Conservation (phyloP, 2,797 vertebrate species). For the Limosa lapponica region DNA sequence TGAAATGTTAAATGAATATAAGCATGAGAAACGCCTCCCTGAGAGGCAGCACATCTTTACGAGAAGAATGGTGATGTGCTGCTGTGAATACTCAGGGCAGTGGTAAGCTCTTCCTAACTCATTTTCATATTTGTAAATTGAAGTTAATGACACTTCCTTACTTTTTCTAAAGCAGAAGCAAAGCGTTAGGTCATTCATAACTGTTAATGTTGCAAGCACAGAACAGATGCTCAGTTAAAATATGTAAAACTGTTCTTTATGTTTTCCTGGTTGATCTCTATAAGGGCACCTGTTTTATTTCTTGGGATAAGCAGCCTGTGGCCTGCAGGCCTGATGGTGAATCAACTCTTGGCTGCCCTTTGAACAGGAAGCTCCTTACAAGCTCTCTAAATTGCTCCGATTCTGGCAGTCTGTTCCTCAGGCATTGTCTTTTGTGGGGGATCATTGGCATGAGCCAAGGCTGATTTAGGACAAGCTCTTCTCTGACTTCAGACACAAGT, state of each 20-base stretch:
- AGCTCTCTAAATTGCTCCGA: accelerated
- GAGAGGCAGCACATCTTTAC: background rate
- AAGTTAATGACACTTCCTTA: background rate
- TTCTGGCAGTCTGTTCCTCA: background rate
- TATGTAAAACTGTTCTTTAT: accelerated
- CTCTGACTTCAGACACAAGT: background rate
- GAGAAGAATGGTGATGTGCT: background rate
- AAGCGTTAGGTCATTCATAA: background rate
- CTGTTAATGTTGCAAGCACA: background rate
- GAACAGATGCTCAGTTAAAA: background rate
- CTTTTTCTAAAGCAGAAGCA: background rate
- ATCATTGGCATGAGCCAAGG: background rate
- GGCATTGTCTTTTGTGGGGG: background rate
- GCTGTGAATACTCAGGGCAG: background rate
- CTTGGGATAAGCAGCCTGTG: background rate
- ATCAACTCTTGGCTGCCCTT: background rate
- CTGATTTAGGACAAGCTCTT: background rate
- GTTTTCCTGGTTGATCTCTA: background rate
- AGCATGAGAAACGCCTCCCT: background rate
- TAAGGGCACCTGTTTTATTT: background rate
- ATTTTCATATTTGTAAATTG: background rate
- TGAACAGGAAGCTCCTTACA: background rate
- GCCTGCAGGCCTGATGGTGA: background rate
- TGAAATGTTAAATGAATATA: background rate
- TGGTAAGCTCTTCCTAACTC: background rate